phyloP scores from a whole-genome alignment of 2,113 vertebrate genomes.

The Brevimyrus niger region DNA sequence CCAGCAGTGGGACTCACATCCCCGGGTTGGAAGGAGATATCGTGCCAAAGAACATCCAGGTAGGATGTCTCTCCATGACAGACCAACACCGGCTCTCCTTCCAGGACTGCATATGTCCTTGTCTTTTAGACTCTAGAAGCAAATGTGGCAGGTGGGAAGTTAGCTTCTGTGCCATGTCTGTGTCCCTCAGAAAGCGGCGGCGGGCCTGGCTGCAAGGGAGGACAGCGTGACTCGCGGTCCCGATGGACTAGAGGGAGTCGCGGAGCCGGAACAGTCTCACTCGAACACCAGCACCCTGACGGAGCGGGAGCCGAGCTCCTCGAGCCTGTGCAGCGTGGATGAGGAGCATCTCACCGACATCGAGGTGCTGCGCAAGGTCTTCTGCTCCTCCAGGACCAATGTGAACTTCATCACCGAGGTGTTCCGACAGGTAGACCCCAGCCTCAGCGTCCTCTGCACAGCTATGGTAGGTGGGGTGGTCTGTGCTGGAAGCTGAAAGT shows the following conservation, averaged over 20 bases:
- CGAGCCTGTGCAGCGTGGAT: slow-evolving; percentile 95
- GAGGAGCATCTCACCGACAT: slow-evolving; percentile 95
- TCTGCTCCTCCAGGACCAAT: slow-evolving; percentile 86
- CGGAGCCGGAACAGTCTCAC: slow-evolving; percentile 87
- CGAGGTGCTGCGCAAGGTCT: slow-evolving; percentile 91
- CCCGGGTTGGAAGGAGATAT: slow-evolving; percentile 93
- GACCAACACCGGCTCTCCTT: neutral
- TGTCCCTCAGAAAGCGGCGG: slow-evolving; percentile 80
- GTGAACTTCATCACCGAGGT: slow-evolving; percentile 98
- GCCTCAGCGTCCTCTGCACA: neutral
- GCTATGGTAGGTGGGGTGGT: neutral
- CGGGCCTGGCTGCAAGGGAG: slow-evolving; percentile 82
- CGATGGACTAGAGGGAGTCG: slow-evolving; percentile 59
- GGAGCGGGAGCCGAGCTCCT: slow-evolving; percentile 94
- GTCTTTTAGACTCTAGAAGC: neutral
- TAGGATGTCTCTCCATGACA: slow-evolving; percentile 32
- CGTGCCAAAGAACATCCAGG: slow-evolving; percentile 98
- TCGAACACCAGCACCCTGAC: slow-evolving; percentile 96
- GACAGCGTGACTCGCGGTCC: slow-evolving; percentile 61
- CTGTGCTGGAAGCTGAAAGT: neutral
- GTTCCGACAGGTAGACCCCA: slow-evolving; percentile 85
- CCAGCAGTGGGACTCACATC: slow-evolving; percentile 80
- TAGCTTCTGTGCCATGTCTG: slow-evolving; percentile 1
- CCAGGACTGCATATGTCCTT: neutral
- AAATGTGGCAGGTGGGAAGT: neutral